Conservation (phyloP, 1,140 invertebrate genomes). For the Drosophila lacteicornis region DNA sequence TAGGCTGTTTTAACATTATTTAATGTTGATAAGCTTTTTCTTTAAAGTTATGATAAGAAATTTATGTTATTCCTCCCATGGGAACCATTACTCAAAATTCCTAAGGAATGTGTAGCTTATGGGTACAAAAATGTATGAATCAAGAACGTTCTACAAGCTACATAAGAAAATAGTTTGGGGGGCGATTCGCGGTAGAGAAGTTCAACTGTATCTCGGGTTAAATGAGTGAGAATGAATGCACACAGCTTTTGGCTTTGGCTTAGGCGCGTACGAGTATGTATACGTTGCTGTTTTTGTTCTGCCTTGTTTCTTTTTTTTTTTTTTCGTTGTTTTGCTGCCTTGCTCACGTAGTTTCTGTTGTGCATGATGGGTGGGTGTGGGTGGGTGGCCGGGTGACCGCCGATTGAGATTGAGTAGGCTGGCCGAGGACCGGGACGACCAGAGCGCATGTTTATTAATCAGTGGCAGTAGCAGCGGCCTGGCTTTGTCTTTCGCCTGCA, state of each 20-base stretch:
- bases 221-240: slow-evolving; percentile 43
- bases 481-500: slow-evolving; percentile 67
- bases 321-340: slow-evolving; percentile 23
- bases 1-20: background rate
- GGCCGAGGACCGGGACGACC: slow-evolving; percentile 15
- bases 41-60: background rate
- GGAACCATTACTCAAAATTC: background rate
- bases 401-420: slow-evolving; percentile 78
- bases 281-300: slow-evolving; percentile 25
- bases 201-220: slow-evolving; percentile 27
- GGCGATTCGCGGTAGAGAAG: background rate
- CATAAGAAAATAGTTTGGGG: background rate
- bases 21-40: background rate
- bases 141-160: background rate
- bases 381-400: slow-evolving; percentile 37
- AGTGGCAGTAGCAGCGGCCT: slow-evolving; percentile 50
- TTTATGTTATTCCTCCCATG: background rate
- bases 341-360: slow-evolving; percentile 21
- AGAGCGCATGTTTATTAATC: slow-evolving; percentile 83
- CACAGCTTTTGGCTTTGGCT: slow-evolving; percentile 53
- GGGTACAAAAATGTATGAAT: background rate
- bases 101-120: background rate
- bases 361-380: slow-evolving; percentile 15
- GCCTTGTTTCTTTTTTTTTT: background rate
- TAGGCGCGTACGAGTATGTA: slow-evolving; percentile 55